These are phyloP conservation scores for Pollimyrus isidori DNA, from an alignment of 2,113 vertebrate genomes.

Conservation along the genomic window DNA sequence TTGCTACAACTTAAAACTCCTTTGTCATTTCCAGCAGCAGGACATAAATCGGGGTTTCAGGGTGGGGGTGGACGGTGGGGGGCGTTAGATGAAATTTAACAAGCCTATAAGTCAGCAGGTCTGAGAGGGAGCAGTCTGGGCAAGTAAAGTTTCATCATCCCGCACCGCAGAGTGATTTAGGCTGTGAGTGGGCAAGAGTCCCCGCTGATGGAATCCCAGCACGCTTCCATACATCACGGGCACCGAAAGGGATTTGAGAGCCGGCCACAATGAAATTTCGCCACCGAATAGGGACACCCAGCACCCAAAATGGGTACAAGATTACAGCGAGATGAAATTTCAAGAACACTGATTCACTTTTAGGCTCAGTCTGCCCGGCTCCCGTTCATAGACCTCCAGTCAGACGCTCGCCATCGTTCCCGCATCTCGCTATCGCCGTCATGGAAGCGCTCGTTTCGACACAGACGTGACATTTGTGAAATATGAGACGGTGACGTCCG, in stretches of 20 bases:
- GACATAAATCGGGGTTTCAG: neutral
- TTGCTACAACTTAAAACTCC: constrained; percentile 2
- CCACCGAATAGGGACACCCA: constrained; percentile 16
- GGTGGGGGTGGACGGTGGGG: neutral
- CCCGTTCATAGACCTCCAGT: neutral
- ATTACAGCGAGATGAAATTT: constrained; percentile 24
- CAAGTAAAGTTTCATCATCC: constrained; percentile 21
- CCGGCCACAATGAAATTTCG: constrained; percentile 18
- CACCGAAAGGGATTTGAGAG: constrained; percentile 14
- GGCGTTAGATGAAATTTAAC: constrained; percentile 14
- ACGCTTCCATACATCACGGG: constrained; percentile 20
- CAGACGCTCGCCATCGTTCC: too few relatives aligned
- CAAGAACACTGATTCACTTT: constrained; percentile 11
- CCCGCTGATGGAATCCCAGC: constrained; percentile 26
- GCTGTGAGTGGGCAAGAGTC: constrained; percentile 17
- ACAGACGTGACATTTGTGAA: neutral
- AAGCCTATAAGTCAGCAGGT: constrained; percentile 23
- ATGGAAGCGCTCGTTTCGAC: neutral
- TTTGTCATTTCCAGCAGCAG: constrained; percentile 16
- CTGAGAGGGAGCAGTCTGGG: neutral
- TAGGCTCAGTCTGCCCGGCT: too few relatives aligned
- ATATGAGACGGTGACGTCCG: neutral
- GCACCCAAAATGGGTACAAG: constrained; percentile 17
- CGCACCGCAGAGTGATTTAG: constrained; percentile 19
- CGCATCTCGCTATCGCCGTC: neutral